Percentiles rank a stretch among this genome's conserved stretches.
phyloP scores from a whole-genome alignment of 2,797 vertebrate species.

The Sebastes ruberrimus region DNA sequence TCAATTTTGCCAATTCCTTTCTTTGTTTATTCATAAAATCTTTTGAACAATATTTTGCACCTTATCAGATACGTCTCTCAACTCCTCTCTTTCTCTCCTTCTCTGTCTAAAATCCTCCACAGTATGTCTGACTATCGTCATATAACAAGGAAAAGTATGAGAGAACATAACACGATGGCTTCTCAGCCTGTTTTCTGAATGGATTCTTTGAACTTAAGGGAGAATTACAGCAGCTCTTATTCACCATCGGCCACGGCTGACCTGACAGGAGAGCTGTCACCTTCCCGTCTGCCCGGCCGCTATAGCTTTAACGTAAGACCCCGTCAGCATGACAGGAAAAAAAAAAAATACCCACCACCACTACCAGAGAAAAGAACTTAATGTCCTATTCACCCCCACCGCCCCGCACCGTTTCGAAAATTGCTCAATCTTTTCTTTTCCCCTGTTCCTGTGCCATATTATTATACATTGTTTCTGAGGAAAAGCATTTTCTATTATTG shows the following conservation, averaged over 20 bases:
- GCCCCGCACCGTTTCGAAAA: conserved; percentile 88
- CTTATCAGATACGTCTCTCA: conserved; percentile 79
- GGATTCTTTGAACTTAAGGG: conserved; percentile 88
- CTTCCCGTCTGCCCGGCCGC: conserved; percentile 84
- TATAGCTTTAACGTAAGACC: conserved; percentile 89
- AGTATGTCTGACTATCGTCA: not conserved
- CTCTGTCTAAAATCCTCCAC: not conserved
- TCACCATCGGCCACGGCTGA: conserved; percentile 84
- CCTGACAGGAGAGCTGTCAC: conserved; percentile 94
- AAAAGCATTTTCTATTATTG: conserved; percentile 92
- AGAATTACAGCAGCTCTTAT: conserved; percentile 90
- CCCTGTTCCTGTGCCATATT: conserved; percentile 89
- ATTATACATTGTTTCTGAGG: conserved; percentile 98
- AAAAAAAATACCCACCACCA: conserved; percentile 87
- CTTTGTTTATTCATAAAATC: conserved; percentile 24
- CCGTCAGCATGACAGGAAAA: conserved; percentile 90
- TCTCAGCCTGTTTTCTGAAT: conserved; percentile 83
- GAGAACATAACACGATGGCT: conserved; percentile 76
- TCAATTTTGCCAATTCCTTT: conserved; percentile 5
- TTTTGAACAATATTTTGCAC: conserved; percentile 88
- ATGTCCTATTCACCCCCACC: conserved; percentile 95
- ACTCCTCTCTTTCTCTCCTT: not conserved
- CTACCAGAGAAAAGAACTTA: conserved; percentile 94
- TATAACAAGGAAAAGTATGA: conserved; percentile 58
- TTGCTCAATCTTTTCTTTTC: conserved; percentile 92